Base-by-base conservation (phyloP, 2,113 vertebrate species). In the Indri indri region DNA sequence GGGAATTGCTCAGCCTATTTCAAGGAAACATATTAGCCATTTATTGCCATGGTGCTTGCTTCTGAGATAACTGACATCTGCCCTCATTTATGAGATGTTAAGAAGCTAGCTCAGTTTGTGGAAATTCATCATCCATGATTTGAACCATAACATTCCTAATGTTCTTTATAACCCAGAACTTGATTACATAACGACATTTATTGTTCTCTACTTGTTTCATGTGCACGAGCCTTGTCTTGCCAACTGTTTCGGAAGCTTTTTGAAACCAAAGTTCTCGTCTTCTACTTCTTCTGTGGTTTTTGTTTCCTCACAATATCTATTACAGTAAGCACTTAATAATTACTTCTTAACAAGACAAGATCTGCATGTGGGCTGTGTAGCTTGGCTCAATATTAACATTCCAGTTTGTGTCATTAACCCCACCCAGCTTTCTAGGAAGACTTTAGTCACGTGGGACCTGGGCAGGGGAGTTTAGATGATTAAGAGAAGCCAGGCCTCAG, bases 391-490 rank as follows among this genome's bases (percentile, higher is more conserved):
- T 85, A 93, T 18, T 94, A 45, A 93, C 14, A 82, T 77, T 92
- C 32, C 34, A 50, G 20, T 88, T 94, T 92, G 59, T 81, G 50
- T 32, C 47, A 86, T 91, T 81, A 86, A 91, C 63, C 14, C 18
- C 86, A 94, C 77, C 71, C 61, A 91, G 61, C 73, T 94, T 97
- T 98, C 94, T 95, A 95, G 93, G 79, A 94, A 93, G 63, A 86
- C 37, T 86, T 95, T 11, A 76, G 61, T 95, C 68, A 91, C 54
- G 40, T 82, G 84, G 37, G 8, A 20, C 47, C 14, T 87, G 37
- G 52, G 18, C 52, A 89, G 10, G 6, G 20, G 71, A 89, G 5
- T 50, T 88, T 37, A 68, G 34, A 54, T 76, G 47, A 89, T 30
- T 97, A 93, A 87, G 42, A 93, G 47, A 92, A 85, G 1, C 34